Evolutionary conservation across 2,888 invertebrate genomes (phyloP), one percentile per base, ranked within the genome.

Genomic region (Archaeoteleia sp.): DNA sequence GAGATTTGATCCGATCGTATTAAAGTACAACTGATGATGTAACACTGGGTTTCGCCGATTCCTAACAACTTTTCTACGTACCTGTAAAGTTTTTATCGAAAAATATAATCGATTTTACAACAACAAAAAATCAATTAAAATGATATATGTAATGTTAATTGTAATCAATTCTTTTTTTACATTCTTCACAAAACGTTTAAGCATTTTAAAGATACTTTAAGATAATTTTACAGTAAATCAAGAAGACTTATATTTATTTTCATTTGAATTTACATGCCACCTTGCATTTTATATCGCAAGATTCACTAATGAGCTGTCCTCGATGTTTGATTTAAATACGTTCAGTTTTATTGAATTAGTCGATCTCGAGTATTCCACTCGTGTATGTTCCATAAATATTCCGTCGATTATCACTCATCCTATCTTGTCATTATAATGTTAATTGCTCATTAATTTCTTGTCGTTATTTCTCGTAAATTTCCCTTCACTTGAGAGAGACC

Each of bases 381-480:
- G 29, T 27, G 30, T 48, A 25, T 40, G 46, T 45, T 34, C 45
- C 42, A 32, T 20, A 49, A 49, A 32, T 17, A 32, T 27, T 34
- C 35, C 37, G 43, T 51, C 65, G 57, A 46, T 57, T 57, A 65
- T 51, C 45, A 20, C 32, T 14, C 12, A 8, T 2, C 20, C 17
- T 37, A 39, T 58, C 65, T 42, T 48, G 66, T 58, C 54, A 42
- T 66, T 46, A 34, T 51, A 42, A 58, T 17, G 6, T 39, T 58
- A 54, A 58, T 58, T 57, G 29, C 53, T 43, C 66, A 58, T 66
- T 65, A 57, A 66, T 58, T 5, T 46, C 46, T 27, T 30, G 17
- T 40, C 30, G 39, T 30, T 48, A 23, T 34, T n/a, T 10, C 10
- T 34, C 35, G 29, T 53, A 49, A 48, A 49, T 55, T 43, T 17